phyloP scores from a whole-genome alignment of 2,797 vertebrate species.

The Sphenopsis melanotis region DNA sequence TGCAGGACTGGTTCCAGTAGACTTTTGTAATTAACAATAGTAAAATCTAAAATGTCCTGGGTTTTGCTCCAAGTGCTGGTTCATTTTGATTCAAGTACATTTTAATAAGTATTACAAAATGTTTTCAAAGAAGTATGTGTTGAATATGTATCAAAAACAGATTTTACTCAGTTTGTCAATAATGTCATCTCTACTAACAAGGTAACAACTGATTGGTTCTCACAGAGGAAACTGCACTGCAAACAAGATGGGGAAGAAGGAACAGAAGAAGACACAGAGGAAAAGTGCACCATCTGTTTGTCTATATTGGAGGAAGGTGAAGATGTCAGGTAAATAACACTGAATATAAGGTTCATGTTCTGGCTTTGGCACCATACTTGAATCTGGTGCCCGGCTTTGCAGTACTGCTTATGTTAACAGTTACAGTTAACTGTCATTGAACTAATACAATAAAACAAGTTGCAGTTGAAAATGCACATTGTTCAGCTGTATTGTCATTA shows the following conservation, averaged over 20 bases:
- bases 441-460: background rate
- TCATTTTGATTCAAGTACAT: background rate
- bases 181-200: conserved; percentile 87
- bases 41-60: background rate
- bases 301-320: conserved; percentile 99
- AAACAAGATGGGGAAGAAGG: conserved; percentile 96
- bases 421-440: background rate
- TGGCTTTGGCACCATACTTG: background rate
- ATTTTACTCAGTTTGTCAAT: conserved; percentile 82
- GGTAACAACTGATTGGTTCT: conserved; percentile 89
- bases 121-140: conserved; percentile 30
- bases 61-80: background rate
- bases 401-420: background rate
- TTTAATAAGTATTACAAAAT: background rate
- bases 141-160: conserved; percentile 61
- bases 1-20: background rate
- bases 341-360: background rate
- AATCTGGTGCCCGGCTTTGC: background rate
- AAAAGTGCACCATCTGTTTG: conserved; percentile 99
- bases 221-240: conserved; percentile 98
- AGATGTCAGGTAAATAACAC: conserved; percentile 86
- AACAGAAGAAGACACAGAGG: conserved; percentile 97
- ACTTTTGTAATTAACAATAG: background rate
- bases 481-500: background rate
- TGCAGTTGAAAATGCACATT: background rate